Evolutionary conservation across 2,888 invertebrate genomes (phyloP), one percentile per base, ranked within the genome.

Genomic region (Oxytorus armatus): DNA sequence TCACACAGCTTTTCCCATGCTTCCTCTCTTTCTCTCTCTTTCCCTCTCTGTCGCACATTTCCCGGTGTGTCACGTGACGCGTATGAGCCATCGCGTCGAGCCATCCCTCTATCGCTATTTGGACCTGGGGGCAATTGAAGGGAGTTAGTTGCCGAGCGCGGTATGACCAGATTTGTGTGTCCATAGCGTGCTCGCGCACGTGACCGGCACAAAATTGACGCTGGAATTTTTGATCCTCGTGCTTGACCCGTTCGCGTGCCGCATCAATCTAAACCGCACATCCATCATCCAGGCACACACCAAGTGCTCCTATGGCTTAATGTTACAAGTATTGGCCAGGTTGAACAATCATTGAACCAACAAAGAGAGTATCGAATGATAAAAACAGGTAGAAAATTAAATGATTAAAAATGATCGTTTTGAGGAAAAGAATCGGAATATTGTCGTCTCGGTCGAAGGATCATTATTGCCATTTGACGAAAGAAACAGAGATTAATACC

Each of bases 191-290:
- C 3, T 55, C 33, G n/a, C 21, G 66, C 63, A 77, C 80, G 76
- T 69, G 68, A 77, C 77, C 73, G 44, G 16, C 47, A 73, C 51
- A 77, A 80, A n/a, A 80, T 80, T 69, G 68, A 42, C 73, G 69
- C 63, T 55, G 63, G 68, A 55, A 65, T 80, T 80, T 73, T 77
- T 63, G 69, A 47, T 55, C 47, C 55, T 66, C 36, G 65, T 57
- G 65, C n/a, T 74, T 57, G 16, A 55, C 47, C 65, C 23, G 47
- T 66, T 70, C 68, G 68, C 51, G 59, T 39, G 69, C 63, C 25
- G 36, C 42, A 53, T 53, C 57, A 69, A 70, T 70, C 44, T 55
- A 47, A 70, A 63, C 29, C 53, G 23, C 44, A 36, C 55, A 51
- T 29, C 29, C 29, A 16, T 63, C 73, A 29, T n/a, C n/a, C 3